Percentiles rank a stretch among this genome's conserved stretches.
Evolutionary conservation across 2,113 vertebrate genomes (phyloP).

Genomic region (Todiramphus saurophagus): DNA sequence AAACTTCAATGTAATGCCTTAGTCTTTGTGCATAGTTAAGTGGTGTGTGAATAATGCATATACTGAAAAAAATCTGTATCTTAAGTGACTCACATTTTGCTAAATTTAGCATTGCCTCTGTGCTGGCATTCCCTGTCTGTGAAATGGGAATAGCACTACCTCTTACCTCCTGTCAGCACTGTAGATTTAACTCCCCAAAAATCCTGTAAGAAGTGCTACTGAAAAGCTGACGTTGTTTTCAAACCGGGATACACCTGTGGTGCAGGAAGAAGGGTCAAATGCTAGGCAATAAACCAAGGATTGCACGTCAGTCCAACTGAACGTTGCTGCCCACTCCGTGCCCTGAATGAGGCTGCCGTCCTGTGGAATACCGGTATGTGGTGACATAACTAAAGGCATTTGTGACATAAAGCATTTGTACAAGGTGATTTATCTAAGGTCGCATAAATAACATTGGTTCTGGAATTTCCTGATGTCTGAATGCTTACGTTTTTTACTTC

Average conservation of each 20-base stretch:
- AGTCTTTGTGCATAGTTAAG: background rate
- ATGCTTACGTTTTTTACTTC: background rate
- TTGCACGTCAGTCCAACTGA: background rate
- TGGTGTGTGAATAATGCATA: background rate
- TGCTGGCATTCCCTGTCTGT: background rate
- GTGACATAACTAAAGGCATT: background rate
- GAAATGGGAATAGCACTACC: background rate
- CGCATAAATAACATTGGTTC: background rate
- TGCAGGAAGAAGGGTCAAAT: background rate
- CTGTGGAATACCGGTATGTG: background rate
- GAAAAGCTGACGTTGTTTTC: background rate
- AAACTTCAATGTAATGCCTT: background rate
- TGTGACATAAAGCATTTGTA: background rate
- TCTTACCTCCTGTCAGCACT: background rate
- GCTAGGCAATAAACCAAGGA: background rate
- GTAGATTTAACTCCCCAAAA: background rate
- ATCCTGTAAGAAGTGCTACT: background rate
- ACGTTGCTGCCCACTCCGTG: background rate
- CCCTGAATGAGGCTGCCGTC: background rate
- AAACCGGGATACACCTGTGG: background rate
- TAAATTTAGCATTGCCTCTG: background rate
- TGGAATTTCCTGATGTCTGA: background rate
- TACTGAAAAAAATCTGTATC: background rate
- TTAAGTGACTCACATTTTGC: background rate
- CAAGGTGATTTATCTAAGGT: background rate